Evolutionary conservation across 2,797 vertebrate species (phyloP).

Genomic region (Halcyon badia): DNA sequence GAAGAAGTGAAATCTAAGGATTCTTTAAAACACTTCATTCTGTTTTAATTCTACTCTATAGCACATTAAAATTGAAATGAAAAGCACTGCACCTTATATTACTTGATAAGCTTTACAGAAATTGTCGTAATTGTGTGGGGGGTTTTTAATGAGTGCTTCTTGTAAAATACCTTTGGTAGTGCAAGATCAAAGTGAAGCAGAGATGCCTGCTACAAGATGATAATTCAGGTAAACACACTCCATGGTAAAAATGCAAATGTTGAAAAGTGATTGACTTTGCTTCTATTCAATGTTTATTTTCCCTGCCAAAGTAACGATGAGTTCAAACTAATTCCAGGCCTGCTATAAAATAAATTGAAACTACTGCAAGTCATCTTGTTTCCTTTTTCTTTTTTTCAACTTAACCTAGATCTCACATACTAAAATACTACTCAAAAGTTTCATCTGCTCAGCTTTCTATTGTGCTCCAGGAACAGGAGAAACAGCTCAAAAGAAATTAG

Average conservation of each 20-base stretch:
- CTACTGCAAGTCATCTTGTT: not conserved
- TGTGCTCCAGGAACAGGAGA: not conserved
- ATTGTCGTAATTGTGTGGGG: not conserved
- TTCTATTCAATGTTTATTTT: slow-evolving; percentile 59
- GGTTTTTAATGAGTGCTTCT: not conserved
- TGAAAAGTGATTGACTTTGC: slow-evolving; percentile 31
- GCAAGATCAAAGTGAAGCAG: slow-evolving; percentile 36
- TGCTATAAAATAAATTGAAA: not conserved
- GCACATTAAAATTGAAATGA: slow-evolving; percentile 13
- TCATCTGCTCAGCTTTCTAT: not conserved
- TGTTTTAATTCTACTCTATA: slow-evolving; percentile 50
- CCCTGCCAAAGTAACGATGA: not conserved
- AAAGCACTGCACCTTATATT: slow-evolving; percentile 1
- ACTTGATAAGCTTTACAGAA: slow-evolving; percentile 2
- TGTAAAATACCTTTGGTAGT: slow-evolving; percentile 1
- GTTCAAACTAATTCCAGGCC: slow-evolving; percentile 49
- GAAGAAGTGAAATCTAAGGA: not conserved
- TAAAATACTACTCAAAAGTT: not conserved
- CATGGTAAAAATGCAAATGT: slow-evolving; percentile 41
- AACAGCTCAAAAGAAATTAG: not conserved
- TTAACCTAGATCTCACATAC: not conserved
- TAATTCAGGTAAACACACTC: slow-evolving; percentile 38
- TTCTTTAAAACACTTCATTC: slow-evolving; percentile 42
- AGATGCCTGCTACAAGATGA: slow-evolving; percentile 19
- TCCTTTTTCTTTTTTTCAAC: not conserved